Evolutionary conservation across 1,140 invertebrate genomes (phyloP), one percentile per base, ranked within the genome.

Genomic region (Chironomus striatipennis): DNA sequence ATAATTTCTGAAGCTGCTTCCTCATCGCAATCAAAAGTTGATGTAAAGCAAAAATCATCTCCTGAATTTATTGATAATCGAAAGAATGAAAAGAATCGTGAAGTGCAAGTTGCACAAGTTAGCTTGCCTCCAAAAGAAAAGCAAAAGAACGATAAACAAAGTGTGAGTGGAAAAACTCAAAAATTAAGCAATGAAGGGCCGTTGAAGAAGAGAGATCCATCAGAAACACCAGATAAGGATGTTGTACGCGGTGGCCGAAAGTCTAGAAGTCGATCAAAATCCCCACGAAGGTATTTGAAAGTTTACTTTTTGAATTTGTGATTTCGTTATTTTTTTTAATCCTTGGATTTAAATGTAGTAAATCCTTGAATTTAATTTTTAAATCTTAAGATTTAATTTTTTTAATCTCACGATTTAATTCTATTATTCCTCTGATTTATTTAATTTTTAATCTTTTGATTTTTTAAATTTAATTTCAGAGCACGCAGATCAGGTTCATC

Each of bases 221-320:
- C 12, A 2, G 20, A 34, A 73, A 15, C 43, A 17, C 12, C 10
- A 21, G n/a, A 74, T 4, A 15, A 10, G 73, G 15, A 21, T 77
- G 77, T 9, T 6, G 43, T 42, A 21, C n/a, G 18, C 73, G 20
- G 18, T 47, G 20, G 1, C 24, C 1, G 24, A 12, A 73, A 73
- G 64, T 82, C 82, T 18, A 80, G 79, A 75, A 84, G 83, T 76
- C 81, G 81, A 10, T 85, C 84, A 1, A 75, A 79, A 78, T 85
- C 84, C 75, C 82, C 82, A 18, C n/a, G 65, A 18, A 20, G 65
- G 65, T 70, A 70, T 10, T 12, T 57, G 5, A 20, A 21, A 70
- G 18, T 20, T 7, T 57, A 12, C 47, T 34, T n/a, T 8, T 57
- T 9, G 5, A 72, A 20, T 72, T 72, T 18, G 17, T 4, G 12